A percentile compares a stretch with the other conserved stretches of the same genome.
Evolutionary conservation across 2,888 invertebrate species (phyloP).

Genomic region (Suillia variegata): DNA sequence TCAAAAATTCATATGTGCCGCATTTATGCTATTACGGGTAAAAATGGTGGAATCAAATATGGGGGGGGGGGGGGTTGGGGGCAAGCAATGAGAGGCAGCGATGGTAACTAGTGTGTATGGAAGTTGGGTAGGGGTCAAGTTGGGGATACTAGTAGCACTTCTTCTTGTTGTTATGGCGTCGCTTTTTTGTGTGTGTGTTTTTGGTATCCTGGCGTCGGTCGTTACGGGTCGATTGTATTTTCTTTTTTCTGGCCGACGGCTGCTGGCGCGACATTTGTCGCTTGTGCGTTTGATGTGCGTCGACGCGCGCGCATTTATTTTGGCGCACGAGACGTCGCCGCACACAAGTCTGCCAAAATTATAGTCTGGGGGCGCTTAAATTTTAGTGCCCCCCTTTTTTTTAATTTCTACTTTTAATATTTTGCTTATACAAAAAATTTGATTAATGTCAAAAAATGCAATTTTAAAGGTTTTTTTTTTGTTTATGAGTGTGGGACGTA

Average conservation of each 20-base stretch:
- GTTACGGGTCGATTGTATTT: not conserved
- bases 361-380: too few species aligned
- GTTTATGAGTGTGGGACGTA: too few species aligned
- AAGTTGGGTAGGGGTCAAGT: not conserved
- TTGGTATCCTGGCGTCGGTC: slow-evolving; percentile 5
- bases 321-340: not conserved
- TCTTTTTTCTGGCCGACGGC: not conserved
- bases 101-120: too few species aligned
- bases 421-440: too few species aligned
- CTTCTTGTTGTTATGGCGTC: not conserved
- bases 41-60: not conserved
- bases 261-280: not conserved
- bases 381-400: too few species aligned
- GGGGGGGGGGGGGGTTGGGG: not conserved
- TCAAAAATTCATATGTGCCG: slow-evolving; percentile 11
- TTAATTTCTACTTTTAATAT: too few species aligned
- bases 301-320: not conserved
- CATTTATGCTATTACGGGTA: not conserved
- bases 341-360: too few species aligned
- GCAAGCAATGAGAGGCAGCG: too few species aligned
- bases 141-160: not conserved
- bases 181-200: not conserved
- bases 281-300: not conserved
- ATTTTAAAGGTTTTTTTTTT: too few species aligned
- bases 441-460: too few species aligned